A percentile compares a stretch with the other conserved stretches of the same genome.
Evolutionary conservation across 2,113 vertebrate genomes (phyloP).

Genomic region (Anarrhichthys ocellatus): DNA sequence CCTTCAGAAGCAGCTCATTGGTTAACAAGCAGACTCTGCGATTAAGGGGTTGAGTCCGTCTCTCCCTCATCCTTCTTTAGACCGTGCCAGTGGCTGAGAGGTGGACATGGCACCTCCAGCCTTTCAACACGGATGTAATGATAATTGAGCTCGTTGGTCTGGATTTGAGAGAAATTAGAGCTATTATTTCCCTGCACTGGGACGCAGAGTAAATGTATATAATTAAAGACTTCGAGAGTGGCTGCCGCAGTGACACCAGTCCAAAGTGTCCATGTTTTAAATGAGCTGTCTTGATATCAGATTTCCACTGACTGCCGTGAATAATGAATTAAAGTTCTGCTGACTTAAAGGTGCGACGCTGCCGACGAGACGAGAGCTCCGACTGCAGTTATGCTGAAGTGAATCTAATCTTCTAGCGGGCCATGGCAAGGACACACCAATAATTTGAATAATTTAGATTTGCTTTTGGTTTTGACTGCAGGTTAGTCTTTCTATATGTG

Average conservation of each 20-base stretch:
- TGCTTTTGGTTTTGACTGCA: neutral
- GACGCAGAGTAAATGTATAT: neutral
- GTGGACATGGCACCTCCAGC: neutral
- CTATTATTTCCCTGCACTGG: neutral
- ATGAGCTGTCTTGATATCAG: slow-evolving; percentile 1
- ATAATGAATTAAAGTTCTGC: slow-evolving; percentile 52
- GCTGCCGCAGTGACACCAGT: neutral
- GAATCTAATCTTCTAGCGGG: slow-evolving; percentile 1
- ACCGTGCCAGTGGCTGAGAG: neutral
- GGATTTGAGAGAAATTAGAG: neutral
- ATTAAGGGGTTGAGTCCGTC: neutral
- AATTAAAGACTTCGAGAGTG: neutral
- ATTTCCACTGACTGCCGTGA: slow-evolving; percentile 19
- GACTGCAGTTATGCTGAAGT: slow-evolving; percentile 7
- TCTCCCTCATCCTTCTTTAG: neutral
- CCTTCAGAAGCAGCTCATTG: neutral
- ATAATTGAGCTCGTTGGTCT: neutral
- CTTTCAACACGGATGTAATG: neutral
- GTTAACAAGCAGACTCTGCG: neutral
- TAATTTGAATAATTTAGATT: slow-evolving; percentile 32
- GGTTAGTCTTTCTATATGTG: neutral
- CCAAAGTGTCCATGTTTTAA: slow-evolving; percentile 7
- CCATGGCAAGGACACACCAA: slow-evolving; percentile 18
- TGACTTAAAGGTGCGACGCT: slow-evolving; percentile 29
- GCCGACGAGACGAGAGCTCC: neutral